Evolutionary conservation across 1,140 invertebrate species (phyloP).

Genomic region (Venustaconcha ellipsiformis): DNA sequence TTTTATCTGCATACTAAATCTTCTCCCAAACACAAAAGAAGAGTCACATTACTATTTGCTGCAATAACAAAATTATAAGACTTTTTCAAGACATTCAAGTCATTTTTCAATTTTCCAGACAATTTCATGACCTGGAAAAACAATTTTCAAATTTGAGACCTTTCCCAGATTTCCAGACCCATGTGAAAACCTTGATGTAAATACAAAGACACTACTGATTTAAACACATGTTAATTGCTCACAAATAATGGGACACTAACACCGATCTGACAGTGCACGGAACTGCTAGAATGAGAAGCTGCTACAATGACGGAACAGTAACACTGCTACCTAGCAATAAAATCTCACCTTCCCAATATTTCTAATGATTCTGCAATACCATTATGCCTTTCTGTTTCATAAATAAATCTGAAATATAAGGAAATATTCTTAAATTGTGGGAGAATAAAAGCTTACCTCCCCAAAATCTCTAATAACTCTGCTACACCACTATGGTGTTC

Average conservation of each 20-base stretch:
- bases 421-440: constrained; percentile 20
- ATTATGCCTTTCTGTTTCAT: constrained; percentile 61
- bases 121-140: no score
- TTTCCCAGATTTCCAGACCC: not conserved
- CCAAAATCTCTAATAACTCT: constrained; percentile 41
- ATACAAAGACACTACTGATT: not conserved
- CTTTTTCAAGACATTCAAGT: not conserved
- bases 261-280: no score
- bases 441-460: no score
- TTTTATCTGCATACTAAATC: no score
- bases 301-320: not conserved
- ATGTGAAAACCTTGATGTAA: not conserved
- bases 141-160: not conserved
- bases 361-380: constrained; percentile 64
- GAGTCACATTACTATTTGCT: not conserved
- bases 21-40: no score
- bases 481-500: constrained; percentile 49
- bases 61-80: not conserved
- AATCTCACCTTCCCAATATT: constrained; percentile 66
- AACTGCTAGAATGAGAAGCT: no score
- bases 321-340: not conserved
- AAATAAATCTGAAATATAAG: constrained; percentile 55
- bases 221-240: no score
- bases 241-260: no score
- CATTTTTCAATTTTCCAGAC: no score